Conservation (phyloP, 2,113 vertebrate species). For the Micronycteris hirsuta region DNA sequence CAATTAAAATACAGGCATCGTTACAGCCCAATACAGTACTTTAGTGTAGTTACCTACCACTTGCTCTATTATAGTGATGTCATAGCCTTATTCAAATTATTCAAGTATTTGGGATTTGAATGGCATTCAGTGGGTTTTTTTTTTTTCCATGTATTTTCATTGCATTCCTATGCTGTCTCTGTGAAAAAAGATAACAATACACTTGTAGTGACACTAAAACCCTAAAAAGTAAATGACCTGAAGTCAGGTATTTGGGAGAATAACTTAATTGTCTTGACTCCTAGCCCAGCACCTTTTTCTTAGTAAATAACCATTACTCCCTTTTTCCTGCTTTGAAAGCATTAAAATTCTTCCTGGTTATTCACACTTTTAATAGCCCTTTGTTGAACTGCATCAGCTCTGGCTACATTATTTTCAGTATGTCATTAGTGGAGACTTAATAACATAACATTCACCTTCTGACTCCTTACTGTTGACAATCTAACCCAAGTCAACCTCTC, state of each 20-base stretch:
- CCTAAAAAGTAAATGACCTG: not conserved
- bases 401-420: not conserved
- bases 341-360: not conserved
- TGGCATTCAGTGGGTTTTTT: not conserved
- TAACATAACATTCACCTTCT: not conserved
- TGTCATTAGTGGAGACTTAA: not conserved
- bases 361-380: not conserved
- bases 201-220: not conserved
- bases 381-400: not conserved
- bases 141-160: not conserved
- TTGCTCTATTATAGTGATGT: not conserved
- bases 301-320: not conserved
- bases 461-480: not conserved
- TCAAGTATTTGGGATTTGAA: not conserved
- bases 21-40: not conserved
- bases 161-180: not conserved
- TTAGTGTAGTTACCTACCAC: not conserved
- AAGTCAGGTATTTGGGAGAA: not conserved
- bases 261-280: not conserved
- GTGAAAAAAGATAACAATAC: not conserved
- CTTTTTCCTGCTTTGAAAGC: not conserved
- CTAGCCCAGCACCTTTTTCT: not conserved
- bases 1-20: not conserved
- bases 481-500: not conserved
- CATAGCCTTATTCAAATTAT: not conserved